Evolutionary conservation across 1,140 invertebrate genomes (phyloP).

Genomic region (Cataglyphis hispanica): DNA sequence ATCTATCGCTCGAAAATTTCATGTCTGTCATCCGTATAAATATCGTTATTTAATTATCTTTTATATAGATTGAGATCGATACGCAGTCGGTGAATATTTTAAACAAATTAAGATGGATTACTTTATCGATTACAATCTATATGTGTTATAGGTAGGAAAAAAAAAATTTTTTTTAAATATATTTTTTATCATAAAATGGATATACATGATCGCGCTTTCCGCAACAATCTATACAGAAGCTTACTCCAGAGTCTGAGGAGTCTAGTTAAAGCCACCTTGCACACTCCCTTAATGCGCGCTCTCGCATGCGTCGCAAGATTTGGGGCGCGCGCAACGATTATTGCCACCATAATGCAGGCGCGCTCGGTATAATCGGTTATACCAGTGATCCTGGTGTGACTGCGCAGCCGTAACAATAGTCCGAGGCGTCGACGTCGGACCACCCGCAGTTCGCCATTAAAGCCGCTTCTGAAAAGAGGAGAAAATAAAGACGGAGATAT

Average conservation of each 20-base stretch:
- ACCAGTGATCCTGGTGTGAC: conserved; percentile 56
- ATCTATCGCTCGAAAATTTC: conserved; percentile 15
- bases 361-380: conserved; percentile 69
- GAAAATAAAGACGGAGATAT: conserved; percentile 51
- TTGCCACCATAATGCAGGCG: conserved; percentile 69
- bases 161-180: neutral
- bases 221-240: neutral
- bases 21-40: neutral
- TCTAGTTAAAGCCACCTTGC: conserved; percentile 50
- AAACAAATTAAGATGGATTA: conserved; percentile 1
- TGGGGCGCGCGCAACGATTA: conserved; percentile 55
- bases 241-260: conserved; percentile 9
- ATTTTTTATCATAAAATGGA: neutral
- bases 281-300: conserved; percentile 34
- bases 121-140: neutral
- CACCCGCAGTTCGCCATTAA: conserved; percentile 83
- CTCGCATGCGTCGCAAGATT: conserved; percentile 55
- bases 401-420: conserved; percentile 79
- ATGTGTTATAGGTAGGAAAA: neutral
- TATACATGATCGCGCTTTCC: neutral
- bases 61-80: neutral
- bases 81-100: neutral
- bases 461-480: conserved; percentile 66
- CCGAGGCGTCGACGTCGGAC: conserved; percentile 78
- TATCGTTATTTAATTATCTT: neutral